Percentiles rank a stretch among this genome's conserved stretches.
phyloP scores from a whole-genome alignment of 2,113 vertebrate genomes.

The Odontesthes bonariensis region DNA sequence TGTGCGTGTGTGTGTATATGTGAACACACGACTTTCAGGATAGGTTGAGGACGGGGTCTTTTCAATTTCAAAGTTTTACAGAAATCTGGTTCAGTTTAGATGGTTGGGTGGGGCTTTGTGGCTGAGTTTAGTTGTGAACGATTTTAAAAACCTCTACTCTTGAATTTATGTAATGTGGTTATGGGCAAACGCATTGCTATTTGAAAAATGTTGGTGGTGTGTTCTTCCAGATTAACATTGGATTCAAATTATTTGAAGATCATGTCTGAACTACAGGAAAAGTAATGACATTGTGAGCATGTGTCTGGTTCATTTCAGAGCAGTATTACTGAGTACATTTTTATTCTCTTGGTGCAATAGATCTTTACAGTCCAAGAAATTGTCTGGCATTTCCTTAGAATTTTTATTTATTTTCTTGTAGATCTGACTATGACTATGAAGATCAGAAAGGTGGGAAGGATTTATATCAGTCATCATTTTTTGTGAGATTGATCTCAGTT shows the following conservation, averaged over 20 bases:
- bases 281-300: constrained; percentile 11
- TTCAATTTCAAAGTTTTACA: constrained; percentile 59
- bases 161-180: constrained; percentile 79
- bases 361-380: constrained; percentile 26
- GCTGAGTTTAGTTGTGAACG: constrained; percentile 72
- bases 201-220: constrained; percentile 70
- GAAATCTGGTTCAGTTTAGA: constrained; percentile 81
- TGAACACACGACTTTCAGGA: constrained; percentile 8
- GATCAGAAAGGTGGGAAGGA: constrained; percentile 9
- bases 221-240: constrained; percentile 55
- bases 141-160: constrained; percentile 77
- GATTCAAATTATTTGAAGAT: constrained; percentile 33
- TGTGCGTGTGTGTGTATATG: no score
- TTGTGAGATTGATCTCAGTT: constrained; percentile 22
- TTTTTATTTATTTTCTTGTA: constrained; percentile 22
- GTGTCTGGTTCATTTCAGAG: constrained; percentile 1
- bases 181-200: constrained; percentile 75
- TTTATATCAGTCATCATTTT: not conserved
- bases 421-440: not conserved
- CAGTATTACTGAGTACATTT: constrained; percentile 11
- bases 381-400: constrained; percentile 20
- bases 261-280: constrained; percentile 24
- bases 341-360: constrained; percentile 19
- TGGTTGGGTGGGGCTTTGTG: constrained; percentile 80
- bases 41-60: constrained; percentile 31